Base-by-base conservation (phyloP, 2,113 vertebrate species). In the Tautogolabrus adspersus region DNA sequence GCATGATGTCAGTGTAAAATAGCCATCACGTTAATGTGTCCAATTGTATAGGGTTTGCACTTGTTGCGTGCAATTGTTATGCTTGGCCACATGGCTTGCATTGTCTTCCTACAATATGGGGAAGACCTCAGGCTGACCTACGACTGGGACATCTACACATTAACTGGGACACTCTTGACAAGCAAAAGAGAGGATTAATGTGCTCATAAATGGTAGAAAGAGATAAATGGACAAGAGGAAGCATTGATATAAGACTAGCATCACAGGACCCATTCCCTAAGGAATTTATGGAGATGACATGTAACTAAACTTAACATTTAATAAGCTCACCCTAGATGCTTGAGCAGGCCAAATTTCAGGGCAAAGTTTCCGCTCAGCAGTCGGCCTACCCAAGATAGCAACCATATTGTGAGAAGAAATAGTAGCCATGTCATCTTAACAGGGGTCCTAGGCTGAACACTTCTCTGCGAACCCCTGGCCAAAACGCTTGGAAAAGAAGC, bases 201-300 rank as follows among this genome's bases (percentile, higher is more conserved):
- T 51, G 15, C 49, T 67, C 56, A 40, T 49, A 38, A 68, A 62
- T 49, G 54, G 15, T 18, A 49, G 18, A 49, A 49, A 49, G 23
- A 56, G 52, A 60, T 51, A 23, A 61, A 57, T 21, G n/a, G 44
- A 68, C 2, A 8, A 10, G n/a, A 56, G 49, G 51, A 34, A 69
- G 30, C 38, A 30, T 18, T 37, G 3, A 37, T 51, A 21, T 2
- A 22, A 10, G 16, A 16, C 55, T 18, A 37, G 5, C 8, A 62
- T 40, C 26, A 21, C 57, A 63, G 55, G 56, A 18, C 22, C 37
- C 18, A 4, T 55, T 65, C 6, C 12, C 30, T 11, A 1, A 21
- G 3, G 34, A 63, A 77, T 83, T 76, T 75, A 80, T 72, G 21
- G 63, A 67, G n/a, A 26, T 67, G 49, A 64, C 54, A 54, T 34